Base-by-base conservation (phyloP, 2,888 invertebrate species). In the Lingula anatina region DNA sequence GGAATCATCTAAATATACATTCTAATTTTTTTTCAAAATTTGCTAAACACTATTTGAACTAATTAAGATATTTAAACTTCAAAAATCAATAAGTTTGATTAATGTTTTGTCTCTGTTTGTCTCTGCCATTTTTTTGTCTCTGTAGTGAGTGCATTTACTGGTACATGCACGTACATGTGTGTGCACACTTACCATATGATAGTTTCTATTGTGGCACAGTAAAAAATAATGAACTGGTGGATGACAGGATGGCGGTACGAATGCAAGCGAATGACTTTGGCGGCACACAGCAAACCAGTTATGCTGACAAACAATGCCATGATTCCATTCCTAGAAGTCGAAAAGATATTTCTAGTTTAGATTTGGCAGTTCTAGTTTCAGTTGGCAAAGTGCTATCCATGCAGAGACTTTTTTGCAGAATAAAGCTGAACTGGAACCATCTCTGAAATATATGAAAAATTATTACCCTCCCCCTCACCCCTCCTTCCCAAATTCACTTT, bases 191-290 rank as follows among this genome's bases (percentile, higher is more conserved):
- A 81, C 81, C 79, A 78, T 40, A 79, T 64, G 39, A 77, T 65
- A 62, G 78, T 79, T 64, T 80, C 78, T 31, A 80, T 60, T 15
- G 76, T 74, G 35, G 81, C 80, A 27, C 77, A 71, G 61, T 81
- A 81, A 62, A 81, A 80, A 54, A 81, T 78, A 53, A 78, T 71
- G 65, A 78, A 80, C 58, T 81, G 80, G 57, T 81, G 80, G 56
- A 79, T 72, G 50, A 78, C 76, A 24, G 76, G 78, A 57, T 81
- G 80, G 44, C 71, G 74, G 51, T 73, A 73, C 24, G 74, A 60
- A 58, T 81, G 81, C 24, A 81, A 76, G 51, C 75, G 74, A 2
- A 78, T 66, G 28, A 81, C 72, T 56, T 79, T 79, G 28, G 76
- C 55, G 25, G 79, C 65, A 60, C 76, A 77, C 41, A 75, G 47